A percentile compares a stretch with the other conserved stretches of the same genome.
phyloP scores from a whole-genome alignment of 2,113 vertebrate species.

The Microtus oregoni region DNA sequence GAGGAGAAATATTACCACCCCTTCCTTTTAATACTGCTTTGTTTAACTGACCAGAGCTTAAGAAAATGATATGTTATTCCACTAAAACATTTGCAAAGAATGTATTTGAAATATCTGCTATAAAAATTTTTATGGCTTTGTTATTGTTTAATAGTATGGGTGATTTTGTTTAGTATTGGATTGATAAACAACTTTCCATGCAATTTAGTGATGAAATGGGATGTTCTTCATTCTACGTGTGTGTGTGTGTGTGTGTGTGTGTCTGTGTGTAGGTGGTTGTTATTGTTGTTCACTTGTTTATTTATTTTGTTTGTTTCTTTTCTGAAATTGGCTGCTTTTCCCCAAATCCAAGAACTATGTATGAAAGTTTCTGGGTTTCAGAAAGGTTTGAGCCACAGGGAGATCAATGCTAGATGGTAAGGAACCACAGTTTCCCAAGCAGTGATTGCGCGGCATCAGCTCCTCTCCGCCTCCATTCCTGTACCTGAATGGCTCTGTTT shows the following conservation, averaged over 20 bases:
- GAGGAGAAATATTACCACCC: conserved; percentile 46
- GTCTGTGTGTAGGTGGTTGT: no score
- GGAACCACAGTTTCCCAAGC: conserved; percentile 1
- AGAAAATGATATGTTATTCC: conserved; percentile 61
- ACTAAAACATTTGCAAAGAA: conserved; percentile 68
- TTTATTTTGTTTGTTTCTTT: background rate
- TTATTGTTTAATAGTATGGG: conserved; percentile 56
- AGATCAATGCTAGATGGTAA: conserved; percentile 36
- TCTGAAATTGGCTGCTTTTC: conserved; percentile 49
- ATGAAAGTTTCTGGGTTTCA: conserved; percentile 62
- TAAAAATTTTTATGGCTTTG: conserved; percentile 69
- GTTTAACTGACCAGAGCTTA: conserved; percentile 33
- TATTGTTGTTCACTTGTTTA: no score
- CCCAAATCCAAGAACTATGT: conserved; percentile 65
- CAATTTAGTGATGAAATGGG: conserved; percentile 53
- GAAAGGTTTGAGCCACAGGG: conserved; percentile 48
- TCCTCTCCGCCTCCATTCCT: background rate
- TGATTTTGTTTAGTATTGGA: conserved; percentile 56
- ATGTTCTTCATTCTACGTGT: background rate
- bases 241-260: no score
- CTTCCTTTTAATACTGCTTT: conserved; percentile 66
- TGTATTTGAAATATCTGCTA: conserved; percentile 54
- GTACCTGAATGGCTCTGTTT: background rate
- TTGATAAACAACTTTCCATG: conserved; percentile 58
- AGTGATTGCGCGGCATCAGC: background rate